Conservation (phyloP, 2,888 invertebrate genomes). For the Drosophila siamana region DNA sequence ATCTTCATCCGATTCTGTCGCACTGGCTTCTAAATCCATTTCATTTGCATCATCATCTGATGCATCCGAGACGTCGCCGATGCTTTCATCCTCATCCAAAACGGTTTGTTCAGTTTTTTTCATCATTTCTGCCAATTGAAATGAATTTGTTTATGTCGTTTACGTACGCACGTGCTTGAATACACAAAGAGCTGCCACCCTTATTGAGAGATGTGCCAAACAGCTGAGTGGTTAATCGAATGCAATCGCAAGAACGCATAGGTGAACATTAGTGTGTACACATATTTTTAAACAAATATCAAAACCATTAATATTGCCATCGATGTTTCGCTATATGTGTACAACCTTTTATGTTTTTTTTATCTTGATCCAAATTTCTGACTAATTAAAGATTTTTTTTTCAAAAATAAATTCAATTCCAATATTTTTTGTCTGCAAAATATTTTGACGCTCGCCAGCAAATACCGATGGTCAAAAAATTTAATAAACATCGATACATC, state of each 20-base stretch:
- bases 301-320: too few species aligned
- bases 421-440: too few species aligned
- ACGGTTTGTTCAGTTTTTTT: constrained; percentile 45
- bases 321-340: too few species aligned
- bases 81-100: constrained; percentile 33
- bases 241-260: constrained; percentile 25
- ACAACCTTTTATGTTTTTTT: too few species aligned
- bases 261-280: background rate
- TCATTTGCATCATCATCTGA: constrained; percentile 44
- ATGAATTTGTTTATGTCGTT: constrained; percentile 44
- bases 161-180: constrained; percentile 42
- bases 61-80: constrained; percentile 21
- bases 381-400: too few species aligned
- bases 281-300: background rate
- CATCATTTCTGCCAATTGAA: constrained; percentile 48
- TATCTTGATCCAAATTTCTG: too few species aligned
- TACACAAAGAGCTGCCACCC: constrained; percentile 18
- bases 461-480: too few species aligned
- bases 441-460: too few species aligned
- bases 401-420: too few species aligned
- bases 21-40: constrained; percentile 69
- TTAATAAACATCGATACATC: too few species aligned
- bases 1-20: constrained; percentile 73
- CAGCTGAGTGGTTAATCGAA: background rate
- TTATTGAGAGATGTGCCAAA: background rate